Conservation (phyloP, 2,797 vertebrate species). For the Dipus sagitta region DNA sequence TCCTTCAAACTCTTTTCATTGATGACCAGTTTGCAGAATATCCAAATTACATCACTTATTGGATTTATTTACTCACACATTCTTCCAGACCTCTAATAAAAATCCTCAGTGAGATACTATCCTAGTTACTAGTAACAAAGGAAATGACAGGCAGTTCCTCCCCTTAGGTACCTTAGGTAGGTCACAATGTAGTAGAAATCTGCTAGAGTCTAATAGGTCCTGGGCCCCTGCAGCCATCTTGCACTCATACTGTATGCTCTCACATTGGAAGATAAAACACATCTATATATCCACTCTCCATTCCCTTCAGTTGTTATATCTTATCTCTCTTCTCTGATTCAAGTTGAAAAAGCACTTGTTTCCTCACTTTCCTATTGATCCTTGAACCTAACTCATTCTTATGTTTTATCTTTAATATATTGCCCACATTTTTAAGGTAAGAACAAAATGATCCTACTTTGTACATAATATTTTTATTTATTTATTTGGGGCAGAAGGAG, state of each 20-base stretch:
- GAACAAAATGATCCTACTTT: neutral
- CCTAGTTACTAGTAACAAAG: neutral
- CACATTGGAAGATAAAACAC: neutral
- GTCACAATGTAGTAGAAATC: neutral
- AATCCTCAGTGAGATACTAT: neutral
- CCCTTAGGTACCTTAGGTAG: neutral
- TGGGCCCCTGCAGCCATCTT: neutral
- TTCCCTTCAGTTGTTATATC: neutral
- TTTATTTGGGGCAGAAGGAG: no score
- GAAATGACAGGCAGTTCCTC: neutral
- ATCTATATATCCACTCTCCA: neutral
- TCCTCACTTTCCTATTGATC: neutral
- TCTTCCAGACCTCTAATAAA: neutral
- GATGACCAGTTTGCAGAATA: neutral
- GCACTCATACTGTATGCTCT: neutral
- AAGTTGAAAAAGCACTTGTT: neutral
- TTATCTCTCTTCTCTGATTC: neutral
- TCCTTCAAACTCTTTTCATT: neutral
- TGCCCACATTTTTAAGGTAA: neutral
- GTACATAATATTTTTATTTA: neutral
- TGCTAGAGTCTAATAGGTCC: neutral
- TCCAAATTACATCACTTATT: neutral
- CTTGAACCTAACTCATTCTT: neutral
- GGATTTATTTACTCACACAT: fast-evolving
- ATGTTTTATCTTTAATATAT: neutral